phyloP scores from a whole-genome alignment of 2,888 invertebrate genomes.

The Phrixothrix hirtus region DNA sequence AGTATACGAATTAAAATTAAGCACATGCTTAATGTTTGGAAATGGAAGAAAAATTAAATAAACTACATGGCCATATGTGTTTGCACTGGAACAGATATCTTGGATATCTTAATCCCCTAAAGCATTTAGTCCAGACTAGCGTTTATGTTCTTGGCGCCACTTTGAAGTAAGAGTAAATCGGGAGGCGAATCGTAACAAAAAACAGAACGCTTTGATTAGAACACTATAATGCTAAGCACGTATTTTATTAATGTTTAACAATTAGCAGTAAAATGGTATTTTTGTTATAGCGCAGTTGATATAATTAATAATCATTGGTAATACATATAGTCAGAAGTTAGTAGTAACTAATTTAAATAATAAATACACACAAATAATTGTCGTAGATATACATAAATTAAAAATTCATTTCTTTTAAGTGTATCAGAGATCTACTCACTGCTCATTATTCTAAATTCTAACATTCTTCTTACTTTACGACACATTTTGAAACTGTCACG shows the following conservation, averaged over 20 bases:
- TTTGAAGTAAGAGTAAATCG: conserved; percentile 21
- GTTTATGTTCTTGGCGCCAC: conserved; percentile 32
- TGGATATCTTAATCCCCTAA: conserved; percentile 28
- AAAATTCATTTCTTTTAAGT: too few relatives aligned
- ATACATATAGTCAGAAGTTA: too few relatives aligned
- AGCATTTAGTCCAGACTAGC: conserved; percentile 28
- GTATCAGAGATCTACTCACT: too few relatives aligned
- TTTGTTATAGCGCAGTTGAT: not conserved
- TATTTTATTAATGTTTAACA: not conserved
- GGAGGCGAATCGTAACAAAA: conserved; percentile 26
- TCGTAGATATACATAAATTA: too few relatives aligned
- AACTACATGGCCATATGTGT: conserved; percentile 26
- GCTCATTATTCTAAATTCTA: too few relatives aligned
- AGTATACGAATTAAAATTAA: conserved; percentile 4
- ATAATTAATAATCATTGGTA: not conserved
- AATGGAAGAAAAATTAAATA: conserved; percentile 24
- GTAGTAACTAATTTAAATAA: too few relatives aligned
- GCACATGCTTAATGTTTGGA: conserved; percentile 20
- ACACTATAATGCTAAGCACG: conserved; percentile 10
- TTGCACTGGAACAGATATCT: conserved; percentile 22
- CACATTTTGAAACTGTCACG: too few relatives aligned
- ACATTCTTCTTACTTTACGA: too few relatives aligned
- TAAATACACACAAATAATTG: not conserved
- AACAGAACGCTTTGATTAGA: conserved; percentile 25
- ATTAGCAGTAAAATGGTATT: too few relatives aligned